A percentile compares a stretch with the other conserved stretches of the same genome.
These are phyloP conservation scores for Geopemphigus sp. DNA, from an alignment of 1,140 invertebrate genomes.

Conservation along the genomic window DNA sequence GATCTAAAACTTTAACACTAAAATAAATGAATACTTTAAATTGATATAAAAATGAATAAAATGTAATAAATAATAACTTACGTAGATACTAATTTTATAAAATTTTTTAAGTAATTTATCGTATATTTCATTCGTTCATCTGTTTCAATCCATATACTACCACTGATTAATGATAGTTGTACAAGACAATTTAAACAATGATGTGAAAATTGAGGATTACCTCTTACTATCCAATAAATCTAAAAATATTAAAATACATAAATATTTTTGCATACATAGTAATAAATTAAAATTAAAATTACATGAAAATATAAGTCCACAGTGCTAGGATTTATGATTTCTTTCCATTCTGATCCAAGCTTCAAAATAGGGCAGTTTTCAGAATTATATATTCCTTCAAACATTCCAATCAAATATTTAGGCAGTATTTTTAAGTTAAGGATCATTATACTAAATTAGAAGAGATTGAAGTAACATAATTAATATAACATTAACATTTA, in stretches of 20 bases:
- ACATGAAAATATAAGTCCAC: constrained; percentile 75
- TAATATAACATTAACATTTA: too few relatives aligned
- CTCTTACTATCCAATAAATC: constrained; percentile 77
- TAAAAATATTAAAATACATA: constrained; percentile 54
- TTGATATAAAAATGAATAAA: neutral
- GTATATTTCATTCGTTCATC: constrained; percentile 69
- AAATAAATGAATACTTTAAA: constrained; percentile 40
- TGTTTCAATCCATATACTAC: constrained; percentile 63
- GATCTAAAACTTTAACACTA: constrained; percentile 63
- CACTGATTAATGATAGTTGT: constrained; percentile 77
- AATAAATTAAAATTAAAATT: constrained; percentile 48
- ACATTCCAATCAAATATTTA: constrained; percentile 68
- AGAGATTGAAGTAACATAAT: too few relatives aligned
- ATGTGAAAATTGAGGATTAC: constrained; percentile 70
- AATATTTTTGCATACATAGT: neutral
- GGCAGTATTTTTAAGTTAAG: constrained; percentile 62
- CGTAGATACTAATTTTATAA: constrained; percentile 65
- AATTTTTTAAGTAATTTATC: constrained; percentile 67
- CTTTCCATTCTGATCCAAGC: constrained; percentile 66
- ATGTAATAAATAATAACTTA: constrained; percentile 2
- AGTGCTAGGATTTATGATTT: constrained; percentile 71
- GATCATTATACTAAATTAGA: constrained; percentile 52
- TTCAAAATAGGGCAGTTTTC: constrained; percentile 66
- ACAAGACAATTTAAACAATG: constrained; percentile 76
- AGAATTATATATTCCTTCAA: constrained; percentile 69